Conservation (phyloP, 2,113 vertebrate species). For the Candoia aspera region DNA sequence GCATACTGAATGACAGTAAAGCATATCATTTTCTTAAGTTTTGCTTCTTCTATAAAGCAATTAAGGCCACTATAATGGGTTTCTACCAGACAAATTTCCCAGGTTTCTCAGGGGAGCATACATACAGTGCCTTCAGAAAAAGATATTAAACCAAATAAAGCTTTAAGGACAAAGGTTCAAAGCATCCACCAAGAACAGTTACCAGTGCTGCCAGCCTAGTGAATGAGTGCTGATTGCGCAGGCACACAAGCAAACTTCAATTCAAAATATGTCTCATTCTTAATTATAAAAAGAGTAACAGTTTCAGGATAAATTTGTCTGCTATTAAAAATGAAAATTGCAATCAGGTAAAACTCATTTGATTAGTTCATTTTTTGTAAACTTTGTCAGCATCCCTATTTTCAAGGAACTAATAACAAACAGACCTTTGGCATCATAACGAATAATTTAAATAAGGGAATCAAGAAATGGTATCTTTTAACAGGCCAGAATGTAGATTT, state of each 20-base stretch:
- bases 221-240: neutral
- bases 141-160: neutral
- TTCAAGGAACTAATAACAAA: constrained; percentile 18
- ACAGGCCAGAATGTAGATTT: constrained; percentile 8
- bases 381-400: neutral
- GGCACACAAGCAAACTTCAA: neutral
- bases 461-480: constrained; percentile 13
- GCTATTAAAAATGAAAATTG: neutral
- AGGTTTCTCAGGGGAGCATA: neutral
- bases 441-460: constrained; percentile 43
- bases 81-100: neutral
- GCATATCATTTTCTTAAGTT: neutral
- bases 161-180: neutral
- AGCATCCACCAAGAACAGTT: neutral
- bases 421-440: neutral
- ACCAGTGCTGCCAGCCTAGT: neutral
- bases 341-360: neutral
- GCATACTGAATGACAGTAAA: neutral
- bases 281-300: neutral
- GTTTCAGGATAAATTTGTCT: neutral
- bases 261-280: neutral
- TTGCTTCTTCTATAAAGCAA: neutral
- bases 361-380: neutral
- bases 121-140: neutral
- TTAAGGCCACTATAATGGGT: neutral